A percentile compares a stretch with the other conserved stretches of the same genome.
Evolutionary conservation across 2,888 invertebrate genomes (phyloP).

Genomic region (Diarsia dahlii): DNA sequence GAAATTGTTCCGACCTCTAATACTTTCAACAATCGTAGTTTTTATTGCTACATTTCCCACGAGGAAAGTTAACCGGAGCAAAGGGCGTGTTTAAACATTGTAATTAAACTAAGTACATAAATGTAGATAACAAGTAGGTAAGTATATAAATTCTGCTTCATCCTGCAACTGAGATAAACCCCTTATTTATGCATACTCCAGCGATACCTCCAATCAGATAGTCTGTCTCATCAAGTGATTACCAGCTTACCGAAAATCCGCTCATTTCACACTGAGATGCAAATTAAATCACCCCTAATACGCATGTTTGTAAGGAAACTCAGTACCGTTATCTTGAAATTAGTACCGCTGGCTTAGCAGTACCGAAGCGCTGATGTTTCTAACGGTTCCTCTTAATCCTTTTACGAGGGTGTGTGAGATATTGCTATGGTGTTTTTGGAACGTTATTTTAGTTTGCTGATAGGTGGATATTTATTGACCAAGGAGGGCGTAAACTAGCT

Average conservation of each 20-base stretch:
- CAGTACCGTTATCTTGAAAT: slow-evolving; percentile 79
- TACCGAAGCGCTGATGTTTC: slow-evolving; percentile 44
- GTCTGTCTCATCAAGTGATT: slow-evolving; percentile 49
- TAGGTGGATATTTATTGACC: slow-evolving; percentile 82
- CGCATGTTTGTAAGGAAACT: slow-evolving; percentile 73
- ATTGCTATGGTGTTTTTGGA: slow-evolving; percentile 70
- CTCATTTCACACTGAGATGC: slow-evolving; percentile 65
- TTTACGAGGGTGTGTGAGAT: slow-evolving; percentile 74
- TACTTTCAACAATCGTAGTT: not conserved
- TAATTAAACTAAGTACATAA: slow-evolving; percentile 15
- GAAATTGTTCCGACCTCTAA: not conserved
- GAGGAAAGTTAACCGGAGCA: not conserved
- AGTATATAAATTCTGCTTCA: slow-evolving; percentile 9
- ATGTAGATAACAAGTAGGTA: not conserved
- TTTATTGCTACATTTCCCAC: not conserved
- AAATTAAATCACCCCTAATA: slow-evolving; percentile 61
- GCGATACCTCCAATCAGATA: slow-evolving; percentile 48
- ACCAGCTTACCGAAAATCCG: slow-evolving; percentile 62
- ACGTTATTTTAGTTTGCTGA: slow-evolving; percentile 72
- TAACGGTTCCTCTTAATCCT: slow-evolving; percentile 72
- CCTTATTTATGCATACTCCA: slow-evolving; percentile 53
- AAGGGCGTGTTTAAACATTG: not conserved
- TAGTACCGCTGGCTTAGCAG: slow-evolving; percentile 75
- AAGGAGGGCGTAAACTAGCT: slow-evolving; percentile 72
- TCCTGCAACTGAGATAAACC: slow-evolving; percentile 16